These are phyloP conservation scores for Rhysida immarginata DNA, from an alignment of 1,140 invertebrate species.

Conservation along the genomic window DNA sequence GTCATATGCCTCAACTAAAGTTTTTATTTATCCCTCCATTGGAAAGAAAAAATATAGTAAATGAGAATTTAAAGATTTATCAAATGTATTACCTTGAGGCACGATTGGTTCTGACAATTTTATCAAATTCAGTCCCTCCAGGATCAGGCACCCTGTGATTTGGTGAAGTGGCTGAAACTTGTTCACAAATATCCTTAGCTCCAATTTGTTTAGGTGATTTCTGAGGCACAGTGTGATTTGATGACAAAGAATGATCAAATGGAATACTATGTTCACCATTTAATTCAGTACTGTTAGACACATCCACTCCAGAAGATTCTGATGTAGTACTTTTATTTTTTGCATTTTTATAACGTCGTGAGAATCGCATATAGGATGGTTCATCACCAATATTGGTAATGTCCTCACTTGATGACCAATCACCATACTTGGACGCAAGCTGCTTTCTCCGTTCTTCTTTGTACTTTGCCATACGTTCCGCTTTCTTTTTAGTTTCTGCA, in stretches of 20 bases:
- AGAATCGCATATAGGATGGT: slow-evolving; percentile 9
- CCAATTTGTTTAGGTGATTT: not conserved
- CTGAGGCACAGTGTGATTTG: not conserved
- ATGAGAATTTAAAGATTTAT: too few relatives aligned
- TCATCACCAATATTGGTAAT: slow-evolving; percentile 1
- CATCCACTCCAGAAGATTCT: not conserved
- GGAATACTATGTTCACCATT: too few relatives aligned
- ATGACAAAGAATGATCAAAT: not conserved
- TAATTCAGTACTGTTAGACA: too few relatives aligned
- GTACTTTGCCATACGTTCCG: slow-evolving; percentile 44
- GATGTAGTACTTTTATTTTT: slow-evolving; percentile 9
- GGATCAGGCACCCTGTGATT: not conserved
- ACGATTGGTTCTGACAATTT: slow-evolving; percentile 17
- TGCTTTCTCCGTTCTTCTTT: slow-evolving; percentile 47
- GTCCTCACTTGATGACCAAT: slow-evolving; percentile 10
- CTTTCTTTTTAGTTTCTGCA: slow-evolving; percentile 16
- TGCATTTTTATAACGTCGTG: not conserved
- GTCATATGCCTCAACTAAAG: too few relatives aligned
- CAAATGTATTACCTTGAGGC: slow-evolving; percentile 15
- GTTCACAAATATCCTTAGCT: not conserved
- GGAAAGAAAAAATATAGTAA: too few relatives aligned
- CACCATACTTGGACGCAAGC: slow-evolving; percentile 32
- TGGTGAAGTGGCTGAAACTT: not conserved
- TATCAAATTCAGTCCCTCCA: slow-evolving; percentile 1
- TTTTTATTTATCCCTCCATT: too few relatives aligned